These are phyloP conservation scores for Brenthis ino DNA, from an alignment of 2,888 invertebrate species.

Conservation along the genomic window DNA sequence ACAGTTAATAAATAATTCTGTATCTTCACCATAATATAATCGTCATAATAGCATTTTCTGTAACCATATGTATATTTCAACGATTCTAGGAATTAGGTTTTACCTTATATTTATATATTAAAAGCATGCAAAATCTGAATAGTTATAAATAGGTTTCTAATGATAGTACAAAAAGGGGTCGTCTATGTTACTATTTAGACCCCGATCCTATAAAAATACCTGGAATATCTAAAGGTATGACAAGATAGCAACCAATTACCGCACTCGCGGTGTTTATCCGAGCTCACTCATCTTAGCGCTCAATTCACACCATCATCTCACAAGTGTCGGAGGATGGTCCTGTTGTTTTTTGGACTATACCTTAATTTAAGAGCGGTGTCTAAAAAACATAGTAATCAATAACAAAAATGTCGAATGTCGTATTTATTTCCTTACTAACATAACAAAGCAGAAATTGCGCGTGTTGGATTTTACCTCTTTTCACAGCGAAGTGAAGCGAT, in stretches of 20 bases:
- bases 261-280: conserved; percentile 73
- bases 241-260: conserved; percentile 73
- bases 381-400: not conserved
- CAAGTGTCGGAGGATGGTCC: conserved; percentile 67
- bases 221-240: conserved; percentile 48
- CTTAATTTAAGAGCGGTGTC: conserved; percentile 45
- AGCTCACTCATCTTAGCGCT: conserved; percentile 77
- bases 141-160: too few relatives aligned
- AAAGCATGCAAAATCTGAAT: too few relatives aligned
- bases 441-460: not conserved
- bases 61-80: too few relatives aligned
- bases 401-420: not conserved
- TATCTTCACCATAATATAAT: too few relatives aligned
- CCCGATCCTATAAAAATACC: conserved; percentile 34
- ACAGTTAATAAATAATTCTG: too few relatives aligned
- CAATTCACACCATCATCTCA: conserved; percentile 81
- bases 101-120: too few relatives aligned
- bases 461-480: not conserved
- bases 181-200: not conserved
- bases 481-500: too few relatives aligned
- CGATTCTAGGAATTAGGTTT: too few relatives aligned
- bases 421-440: not conserved
- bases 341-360: conserved; percentile 63
- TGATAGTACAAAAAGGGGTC: too few relatives aligned
- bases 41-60: too few relatives aligned